Conservation (phyloP, 2,797 vertebrate species). For the Phalanger gymnotis region DNA sequence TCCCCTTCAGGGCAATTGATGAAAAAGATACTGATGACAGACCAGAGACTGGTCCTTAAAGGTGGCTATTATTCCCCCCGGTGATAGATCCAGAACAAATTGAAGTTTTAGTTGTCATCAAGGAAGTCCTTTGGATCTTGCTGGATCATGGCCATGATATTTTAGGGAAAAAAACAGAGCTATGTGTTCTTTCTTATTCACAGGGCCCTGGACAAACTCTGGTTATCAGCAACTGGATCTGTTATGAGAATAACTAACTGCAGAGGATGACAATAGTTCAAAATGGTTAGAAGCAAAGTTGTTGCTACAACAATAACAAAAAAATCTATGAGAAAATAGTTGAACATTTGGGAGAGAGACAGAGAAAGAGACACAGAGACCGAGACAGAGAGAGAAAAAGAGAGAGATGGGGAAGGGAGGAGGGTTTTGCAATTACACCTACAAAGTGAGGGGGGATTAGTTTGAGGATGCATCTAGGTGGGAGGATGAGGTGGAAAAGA, state of each 20-base stretch:
- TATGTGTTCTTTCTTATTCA: neutral
- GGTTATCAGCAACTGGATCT: neutral
- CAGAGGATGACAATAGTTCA: too few relatives aligned
- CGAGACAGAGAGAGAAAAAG: neutral
- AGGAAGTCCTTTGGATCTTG: neutral
- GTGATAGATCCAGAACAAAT: neutral
- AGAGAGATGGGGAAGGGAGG: neutral
- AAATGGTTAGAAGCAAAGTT: neutral
- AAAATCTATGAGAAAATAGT: neutral
- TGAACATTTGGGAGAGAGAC: neutral
- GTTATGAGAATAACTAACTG: neutral
- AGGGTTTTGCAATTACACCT: neutral
- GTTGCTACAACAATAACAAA: neutral
- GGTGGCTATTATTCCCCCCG: neutral
- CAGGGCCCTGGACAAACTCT: neutral
- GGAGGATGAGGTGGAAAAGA: neutral
- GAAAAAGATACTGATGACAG: neutral
- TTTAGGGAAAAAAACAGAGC: neutral
- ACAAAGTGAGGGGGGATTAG: neutral
- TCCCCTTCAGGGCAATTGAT: neutral
- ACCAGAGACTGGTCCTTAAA: neutral
- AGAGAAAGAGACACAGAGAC: neutral
- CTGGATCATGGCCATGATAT: neutral
- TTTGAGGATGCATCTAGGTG: neutral
- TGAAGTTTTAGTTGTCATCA: neutral